phyloP scores from a whole-genome alignment of 2,888 invertebrate species.

The Sabatieria punctata region DNA sequence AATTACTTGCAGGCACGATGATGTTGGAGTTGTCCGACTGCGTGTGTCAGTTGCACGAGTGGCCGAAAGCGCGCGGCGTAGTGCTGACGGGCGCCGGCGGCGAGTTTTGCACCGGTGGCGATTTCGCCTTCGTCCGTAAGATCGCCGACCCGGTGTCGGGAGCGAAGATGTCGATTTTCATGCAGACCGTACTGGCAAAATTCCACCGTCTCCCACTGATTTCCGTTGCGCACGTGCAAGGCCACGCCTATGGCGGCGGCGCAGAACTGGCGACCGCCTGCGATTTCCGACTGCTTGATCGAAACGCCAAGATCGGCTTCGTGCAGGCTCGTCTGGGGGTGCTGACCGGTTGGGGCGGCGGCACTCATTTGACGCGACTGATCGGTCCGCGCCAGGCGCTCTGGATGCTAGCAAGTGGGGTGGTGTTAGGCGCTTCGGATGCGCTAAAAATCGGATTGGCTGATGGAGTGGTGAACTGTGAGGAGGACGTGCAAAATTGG shows the following conservation, averaged over 20 bases:
- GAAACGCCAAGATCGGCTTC: conserved; percentile 20
- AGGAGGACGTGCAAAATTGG: conserved; percentile 5
- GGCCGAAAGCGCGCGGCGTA: conserved; percentile 37
- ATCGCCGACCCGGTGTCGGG: conserved; percentile 31
- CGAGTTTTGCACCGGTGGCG: conserved; percentile 43
- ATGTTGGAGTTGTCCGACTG: conserved; percentile 39
- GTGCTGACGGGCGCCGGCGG: conserved; percentile 36
- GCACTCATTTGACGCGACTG: conserved; percentile 6
- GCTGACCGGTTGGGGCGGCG: conserved; percentile 10
- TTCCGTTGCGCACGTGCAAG: conserved; percentile 38
- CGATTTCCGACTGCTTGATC: conserved; percentile 38
- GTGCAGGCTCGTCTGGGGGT: conserved; percentile 10
- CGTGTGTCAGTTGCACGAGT: conserved; percentile 35
- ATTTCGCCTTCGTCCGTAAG: conserved; percentile 34
- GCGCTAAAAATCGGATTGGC: conserved; percentile 1
- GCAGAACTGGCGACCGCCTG: conserved; percentile 40
- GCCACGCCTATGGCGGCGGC: conserved; percentile 42
- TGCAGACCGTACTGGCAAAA: conserved; percentile 29
- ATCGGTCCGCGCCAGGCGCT: conserved; percentile 8
- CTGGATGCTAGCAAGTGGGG: conserved; percentile 3
- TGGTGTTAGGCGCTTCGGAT: not conserved
- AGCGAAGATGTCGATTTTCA: conserved; percentile 35
- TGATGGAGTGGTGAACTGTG: conserved; percentile 3
- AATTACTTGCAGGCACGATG: conserved; percentile 32
- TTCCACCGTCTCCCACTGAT: conserved; percentile 38